Evolutionary conservation across 2,888 invertebrate genomes (phyloP), one percentile per base, ranked within the genome.

Genomic region (Ornithoptera priamus): DNA sequence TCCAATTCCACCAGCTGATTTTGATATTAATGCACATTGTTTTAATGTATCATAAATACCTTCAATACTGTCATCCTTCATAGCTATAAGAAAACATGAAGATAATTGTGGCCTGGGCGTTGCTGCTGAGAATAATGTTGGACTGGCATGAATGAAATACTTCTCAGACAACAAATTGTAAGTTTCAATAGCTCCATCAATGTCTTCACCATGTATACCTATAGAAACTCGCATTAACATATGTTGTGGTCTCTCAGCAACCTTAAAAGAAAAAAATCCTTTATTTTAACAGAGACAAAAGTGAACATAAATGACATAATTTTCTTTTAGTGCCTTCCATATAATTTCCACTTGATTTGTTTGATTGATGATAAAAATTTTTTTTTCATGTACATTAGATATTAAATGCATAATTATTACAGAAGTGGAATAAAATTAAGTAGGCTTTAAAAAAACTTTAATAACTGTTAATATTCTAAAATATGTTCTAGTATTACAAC

Each of bases 141-240:
- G 99, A 42, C 99, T 98, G 4, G 99, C 99, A 90, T 99, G 99
- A 0, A 99, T 99, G 84, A 99, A 99, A 93, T 97, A 99, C 78
- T 96, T 94, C 83, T 99, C 98, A 0, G 99, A 99, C 76, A 99
- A 90, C 71, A 97, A 93, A 85, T 99, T 98, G 88, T 99, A 99
- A 0, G 99, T 99, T 91, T 98, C 97, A 75, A 99, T 97, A 18
- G 96, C 99, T 18, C 95, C 94, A 73, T 97, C 97, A 72, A 99
- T 96, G 82, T 99, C 97, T 75, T 97, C 96, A 1, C 96, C 97
- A 84, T 99, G 99, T 78, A 99, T 98, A 18, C 99, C 99, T 72
- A 99, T 96, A 4, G 99, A 93, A 0, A 99, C 99, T 78, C 99
- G 93, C 99, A 99, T 99, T 70, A 99, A 89, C 99, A 99, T 97